Evolutionary conservation across 92 coral and sea anemone genomes (phyloP), one percentile per base, ranked within the genome.

Genomic region (Scolanthus callimorphus): DNA sequence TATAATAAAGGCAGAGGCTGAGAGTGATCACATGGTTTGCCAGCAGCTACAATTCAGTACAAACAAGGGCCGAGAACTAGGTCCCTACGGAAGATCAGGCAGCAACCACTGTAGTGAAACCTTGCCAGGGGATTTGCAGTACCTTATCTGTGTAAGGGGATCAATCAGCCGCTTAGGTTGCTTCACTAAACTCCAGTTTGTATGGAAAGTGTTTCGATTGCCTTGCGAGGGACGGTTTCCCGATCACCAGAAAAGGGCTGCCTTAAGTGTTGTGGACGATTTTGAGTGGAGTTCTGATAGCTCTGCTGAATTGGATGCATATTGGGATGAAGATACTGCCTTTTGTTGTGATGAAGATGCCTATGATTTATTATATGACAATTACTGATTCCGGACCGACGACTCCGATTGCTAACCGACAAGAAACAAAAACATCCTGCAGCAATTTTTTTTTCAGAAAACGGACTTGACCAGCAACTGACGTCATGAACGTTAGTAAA

Each of bases 81-180:
- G 97, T 90, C 2, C 95, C 97, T 2, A 80, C 73, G 97, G 97
- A 26, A 95, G 95, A 2, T 37, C 59, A 15, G 90, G 95, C 15
- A 95, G 97, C 4, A 20, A 57, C 0, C 50, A 17, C 23, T 31
- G 45, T 13, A 46, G 74, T 8, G 95, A 77, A 60, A 19, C 39
- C 24, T 81, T 85, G 11, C 61, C 69, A 8, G 81, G 78, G 25
- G 55, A 65, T 29, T 72, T 50, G 60, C 89, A 82, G 4, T 85
- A 51, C 63, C 77, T 90, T 17, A 74, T 77, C 1, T 68, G 67
- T 29, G 45, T 86, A 11, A 70, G 51, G 29, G 95, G 90, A 3
- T 29, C 84, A 11, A 84, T 81, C 21, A 95, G 81, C n/a, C 12
- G 27, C 97, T 22, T 90, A 85, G 37, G 86, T 12, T 90, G 90